These are phyloP conservation scores for Acanthisitta chloris DNA, from an alignment of 2,113 vertebrate genomes.

Conservation along the genomic window DNA sequence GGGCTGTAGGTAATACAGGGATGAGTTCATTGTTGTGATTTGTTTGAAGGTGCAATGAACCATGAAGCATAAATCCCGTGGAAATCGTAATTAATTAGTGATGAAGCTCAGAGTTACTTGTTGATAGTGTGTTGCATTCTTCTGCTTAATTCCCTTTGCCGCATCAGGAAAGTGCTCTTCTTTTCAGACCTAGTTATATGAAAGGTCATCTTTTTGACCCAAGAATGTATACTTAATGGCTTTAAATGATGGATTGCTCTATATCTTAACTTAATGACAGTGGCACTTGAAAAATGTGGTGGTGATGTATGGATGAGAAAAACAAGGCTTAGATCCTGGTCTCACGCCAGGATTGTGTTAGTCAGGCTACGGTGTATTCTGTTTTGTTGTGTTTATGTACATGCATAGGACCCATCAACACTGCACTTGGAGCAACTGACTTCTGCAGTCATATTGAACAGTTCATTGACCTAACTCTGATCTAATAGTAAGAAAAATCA, in stretches of 20 bases:
- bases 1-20: not conserved
- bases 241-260: slow-evolving; percentile 1
- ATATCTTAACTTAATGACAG: slow-evolving; percentile 31
- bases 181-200: not conserved
- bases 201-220: not conserved
- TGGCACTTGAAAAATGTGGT: slow-evolving; percentile 37
- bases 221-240: not conserved
- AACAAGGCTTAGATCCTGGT: slow-evolving; percentile 11
- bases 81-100: slow-evolving; percentile 26
- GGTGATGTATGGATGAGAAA: slow-evolving; percentile 24
- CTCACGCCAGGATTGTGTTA: not conserved
- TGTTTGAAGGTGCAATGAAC: not conserved
- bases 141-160: not conserved
- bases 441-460: not conserved
- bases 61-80: not conserved
- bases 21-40: not conserved
- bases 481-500: not conserved
- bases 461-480: not conserved
- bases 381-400: not conserved
- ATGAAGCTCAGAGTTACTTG: not conserved
- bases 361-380: not conserved
- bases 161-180: not conserved
- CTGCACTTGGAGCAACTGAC: not conserved
- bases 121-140: not conserved
- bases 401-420: not conserved